Percentiles rank a stretch among this genome's conserved stretches.
These are phyloP conservation scores for Pangasianodon gigas DNA, from an alignment of 2,113 vertebrate species.

Conservation along the genomic window DNA sequence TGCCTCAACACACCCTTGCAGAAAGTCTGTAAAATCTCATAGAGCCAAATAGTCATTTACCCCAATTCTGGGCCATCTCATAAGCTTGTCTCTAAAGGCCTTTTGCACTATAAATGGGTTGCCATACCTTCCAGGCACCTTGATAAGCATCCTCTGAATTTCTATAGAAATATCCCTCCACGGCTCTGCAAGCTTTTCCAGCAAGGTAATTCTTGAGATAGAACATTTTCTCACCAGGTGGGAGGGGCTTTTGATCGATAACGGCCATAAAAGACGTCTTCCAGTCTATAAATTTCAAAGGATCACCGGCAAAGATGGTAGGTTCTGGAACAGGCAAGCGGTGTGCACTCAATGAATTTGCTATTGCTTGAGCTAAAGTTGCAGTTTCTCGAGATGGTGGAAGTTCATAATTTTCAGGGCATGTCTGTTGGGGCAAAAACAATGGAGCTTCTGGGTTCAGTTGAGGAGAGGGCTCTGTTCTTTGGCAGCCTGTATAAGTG, in stretches of 20 bases:
- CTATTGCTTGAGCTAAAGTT: background rate
- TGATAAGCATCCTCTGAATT: too few relatives aligned
- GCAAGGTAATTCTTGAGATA: conserved; percentile 48
- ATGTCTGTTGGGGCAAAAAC: too few relatives aligned
- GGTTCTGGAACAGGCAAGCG: conserved; percentile 45
- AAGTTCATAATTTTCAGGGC: too few relatives aligned
- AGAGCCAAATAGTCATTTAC: background rate
- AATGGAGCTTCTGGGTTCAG: too few relatives aligned
- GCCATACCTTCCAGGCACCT: background rate
- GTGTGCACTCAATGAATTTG: conserved; percentile 31
- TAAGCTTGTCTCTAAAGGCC: background rate
- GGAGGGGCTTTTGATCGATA: conserved; percentile 38
- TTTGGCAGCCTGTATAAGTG: too few relatives aligned
- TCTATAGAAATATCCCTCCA: too few relatives aligned
- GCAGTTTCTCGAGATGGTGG: background rate
- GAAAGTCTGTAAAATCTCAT: conserved; percentile 17
- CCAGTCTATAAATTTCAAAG: conserved; percentile 50
- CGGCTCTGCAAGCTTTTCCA: too few relatives aligned
- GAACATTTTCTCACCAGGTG: conserved; percentile 45
- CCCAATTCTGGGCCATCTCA: conserved; percentile 38
- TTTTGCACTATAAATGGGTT: conserved; percentile 1
- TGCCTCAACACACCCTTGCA: conserved; percentile 33
- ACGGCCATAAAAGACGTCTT: conserved; percentile 47
- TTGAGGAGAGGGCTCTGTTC: background rate
- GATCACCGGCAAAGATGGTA: conserved; percentile 43